Base-by-base conservation (phyloP, 2,888 invertebrate species). In the Pseudanteris insignis region DNA sequence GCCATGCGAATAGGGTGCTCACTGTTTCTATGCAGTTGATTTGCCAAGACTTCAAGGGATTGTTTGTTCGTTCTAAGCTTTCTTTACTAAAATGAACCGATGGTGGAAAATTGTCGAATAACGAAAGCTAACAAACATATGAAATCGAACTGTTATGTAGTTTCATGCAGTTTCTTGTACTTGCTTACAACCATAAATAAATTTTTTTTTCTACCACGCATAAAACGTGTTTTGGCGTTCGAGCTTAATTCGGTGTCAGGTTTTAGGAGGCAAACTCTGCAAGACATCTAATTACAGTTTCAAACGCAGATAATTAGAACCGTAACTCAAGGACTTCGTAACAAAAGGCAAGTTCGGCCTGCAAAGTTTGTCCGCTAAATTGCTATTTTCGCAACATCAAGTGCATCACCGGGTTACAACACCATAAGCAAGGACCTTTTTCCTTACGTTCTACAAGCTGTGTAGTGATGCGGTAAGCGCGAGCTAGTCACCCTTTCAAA, bases 11-110 rank as follows among this genome's bases (percentile, higher is more conserved):
- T n/a, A n/a, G 64, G 70, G 68, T 61, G 37, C 37, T 54, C 26
- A 60, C 53, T 63, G 58, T 60, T 66, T 67, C 69, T 69, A 64
- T 55, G 67, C 63, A 70, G 70, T 71, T 77, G 76, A 77, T 78
- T 75, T 77, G 77, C 68, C 65, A 67, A 67, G 67, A 66, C 75
- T 71, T 74, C 44, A 15, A 72, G 72, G 77, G 74, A 73, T 71
- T 74, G 73, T 77, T 74, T 69, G 67, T 68, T 66, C 50, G 40
- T 59, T 50, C 63, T 51, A 55, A 67, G 67, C 58, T 71, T 69
- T 69, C 67, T 65, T 67, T 67, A 29, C 38, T 24, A 18, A 10
- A 34, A 51, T 50, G 46, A 47, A 46, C 48, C 38, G 33, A 54
- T 37, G 54, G 38, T 26, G 41, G 55, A 46, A 53, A 53, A 55